Percentiles rank a stretch among this genome's conserved stretches.
Conservation (phyloP, 2,113 vertebrate genomes). For the Ochotona princeps region DNA sequence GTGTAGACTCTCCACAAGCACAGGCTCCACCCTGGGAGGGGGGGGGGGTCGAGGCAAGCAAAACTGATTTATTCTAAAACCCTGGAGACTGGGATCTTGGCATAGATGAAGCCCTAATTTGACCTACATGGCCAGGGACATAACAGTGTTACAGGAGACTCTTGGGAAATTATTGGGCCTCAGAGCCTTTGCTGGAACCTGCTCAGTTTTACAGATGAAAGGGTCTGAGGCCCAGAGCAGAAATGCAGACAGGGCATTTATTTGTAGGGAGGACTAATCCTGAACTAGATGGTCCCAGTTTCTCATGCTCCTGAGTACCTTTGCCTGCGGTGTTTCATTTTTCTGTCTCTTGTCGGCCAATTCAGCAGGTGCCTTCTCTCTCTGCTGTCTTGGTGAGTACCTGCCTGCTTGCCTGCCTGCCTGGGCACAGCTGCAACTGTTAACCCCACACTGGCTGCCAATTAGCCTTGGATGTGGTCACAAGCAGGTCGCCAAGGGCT, state of each 20-base stretch:
- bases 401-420: background rate
- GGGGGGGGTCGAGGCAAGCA: constrained; percentile 28
- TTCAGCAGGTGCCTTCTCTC: background rate
- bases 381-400: background rate
- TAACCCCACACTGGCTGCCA: background rate
- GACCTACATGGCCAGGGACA: background rate
- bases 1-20: background rate
- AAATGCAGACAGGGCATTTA: background rate
- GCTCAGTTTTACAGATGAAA: constrained; percentile 6
- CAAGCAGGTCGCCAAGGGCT: background rate
- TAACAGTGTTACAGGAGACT: background rate
- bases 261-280: background rate
- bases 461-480: background rate
- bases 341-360: background rate
- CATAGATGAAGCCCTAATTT: constrained; percentile 36
- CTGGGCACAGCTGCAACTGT: background rate
- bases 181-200: background rate
- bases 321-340: background rate
- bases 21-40: background rate
- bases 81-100: background rate
- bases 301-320: background rate
- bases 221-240: background rate
- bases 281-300: background rate
- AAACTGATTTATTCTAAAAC: constrained; percentile 20
- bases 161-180: background rate